Percentiles rank a stretch among this genome's conserved stretches.
Conservation (phyloP, 2,113 vertebrate genomes). For the Engraulis encrasicolus region DNA sequence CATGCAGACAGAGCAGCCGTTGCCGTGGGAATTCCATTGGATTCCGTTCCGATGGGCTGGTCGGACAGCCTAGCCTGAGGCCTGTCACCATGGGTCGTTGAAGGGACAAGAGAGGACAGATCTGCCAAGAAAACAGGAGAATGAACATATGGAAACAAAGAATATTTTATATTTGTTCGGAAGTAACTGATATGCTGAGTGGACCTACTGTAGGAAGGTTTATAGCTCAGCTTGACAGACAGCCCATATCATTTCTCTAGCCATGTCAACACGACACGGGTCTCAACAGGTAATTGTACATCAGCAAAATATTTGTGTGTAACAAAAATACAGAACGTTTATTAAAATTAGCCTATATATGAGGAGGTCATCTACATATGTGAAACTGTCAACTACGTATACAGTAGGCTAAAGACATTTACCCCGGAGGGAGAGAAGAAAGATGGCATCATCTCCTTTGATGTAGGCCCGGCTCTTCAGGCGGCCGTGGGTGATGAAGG, state of each 20-base stretch:
- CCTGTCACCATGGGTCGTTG: neutral
- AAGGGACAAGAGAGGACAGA: slow-evolving; percentile 10
- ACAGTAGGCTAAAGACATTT: too few species aligned
- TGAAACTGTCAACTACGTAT: neutral
- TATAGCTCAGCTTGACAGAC: too few species aligned
- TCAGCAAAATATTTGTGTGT: too few species aligned
- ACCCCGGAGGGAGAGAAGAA: slow-evolving; percentile 86
- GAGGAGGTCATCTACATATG: too few species aligned
- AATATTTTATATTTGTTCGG: neutral
- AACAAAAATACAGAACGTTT: too few species aligned
- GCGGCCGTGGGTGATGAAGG: slow-evolving; percentile 79
- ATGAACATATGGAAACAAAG: neutral
- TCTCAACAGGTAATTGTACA: too few species aligned
- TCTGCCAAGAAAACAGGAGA: neutral
- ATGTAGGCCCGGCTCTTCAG: slow-evolving; percentile 82
- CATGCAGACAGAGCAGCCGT: slow-evolving; percentile 62
- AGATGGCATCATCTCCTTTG: slow-evolving; percentile 80
- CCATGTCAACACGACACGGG: too few species aligned
- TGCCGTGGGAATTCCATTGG: slow-evolving; percentile 56
- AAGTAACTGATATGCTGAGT: neutral
- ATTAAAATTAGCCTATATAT: too few species aligned
- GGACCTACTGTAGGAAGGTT: too few species aligned
- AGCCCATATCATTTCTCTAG: too few species aligned
- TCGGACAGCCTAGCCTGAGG: slow-evolving; percentile 53
- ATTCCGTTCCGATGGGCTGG: neutral